These are phyloP conservation scores for Byasa hedistus DNA, from an alignment of 2,888 invertebrate species.

Conservation along the genomic window DNA sequence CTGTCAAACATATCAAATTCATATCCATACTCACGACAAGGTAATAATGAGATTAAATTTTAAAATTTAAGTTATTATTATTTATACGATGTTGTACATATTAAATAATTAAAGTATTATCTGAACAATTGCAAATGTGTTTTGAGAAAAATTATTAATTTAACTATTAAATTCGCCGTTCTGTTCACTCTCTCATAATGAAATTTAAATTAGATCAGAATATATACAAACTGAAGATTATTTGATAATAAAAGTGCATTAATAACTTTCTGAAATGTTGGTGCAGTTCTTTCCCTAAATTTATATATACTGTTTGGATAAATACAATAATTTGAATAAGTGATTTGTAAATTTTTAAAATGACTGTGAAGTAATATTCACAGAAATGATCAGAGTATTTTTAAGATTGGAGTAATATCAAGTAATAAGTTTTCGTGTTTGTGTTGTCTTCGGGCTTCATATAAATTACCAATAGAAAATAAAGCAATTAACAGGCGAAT, in stretches of 20 bases:
- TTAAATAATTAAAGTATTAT: background rate
- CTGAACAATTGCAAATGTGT: background rate
- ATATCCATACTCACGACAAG: background rate
- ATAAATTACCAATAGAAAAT: too few relatives aligned
- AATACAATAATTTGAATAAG: background rate
- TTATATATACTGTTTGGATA: background rate
- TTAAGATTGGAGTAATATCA: too few relatives aligned
- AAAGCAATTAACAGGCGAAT: background rate
- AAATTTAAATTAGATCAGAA: conserved; percentile 3
- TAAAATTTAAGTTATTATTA: too few relatives aligned
- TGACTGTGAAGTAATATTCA: too few relatives aligned
- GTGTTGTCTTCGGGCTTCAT: too few relatives aligned
- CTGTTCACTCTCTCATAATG: conserved; percentile 36
- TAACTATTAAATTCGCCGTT: conserved; percentile 41
- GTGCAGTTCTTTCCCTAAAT: background rate
- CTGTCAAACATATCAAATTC: background rate
- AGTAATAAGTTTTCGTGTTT: too few relatives aligned
- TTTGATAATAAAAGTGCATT: background rate
- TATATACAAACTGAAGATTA: conserved; percentile 1
- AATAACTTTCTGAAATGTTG: background rate
- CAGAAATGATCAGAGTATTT: too few relatives aligned
- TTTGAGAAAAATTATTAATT: conserved; percentile 28
- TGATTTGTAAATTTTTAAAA: background rate
- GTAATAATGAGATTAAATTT: too few relatives aligned
- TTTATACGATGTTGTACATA: background rate